Evolutionary conservation across 2,888 invertebrate species (phyloP).

Genomic region (Ecliptopera silaceata): DNA sequence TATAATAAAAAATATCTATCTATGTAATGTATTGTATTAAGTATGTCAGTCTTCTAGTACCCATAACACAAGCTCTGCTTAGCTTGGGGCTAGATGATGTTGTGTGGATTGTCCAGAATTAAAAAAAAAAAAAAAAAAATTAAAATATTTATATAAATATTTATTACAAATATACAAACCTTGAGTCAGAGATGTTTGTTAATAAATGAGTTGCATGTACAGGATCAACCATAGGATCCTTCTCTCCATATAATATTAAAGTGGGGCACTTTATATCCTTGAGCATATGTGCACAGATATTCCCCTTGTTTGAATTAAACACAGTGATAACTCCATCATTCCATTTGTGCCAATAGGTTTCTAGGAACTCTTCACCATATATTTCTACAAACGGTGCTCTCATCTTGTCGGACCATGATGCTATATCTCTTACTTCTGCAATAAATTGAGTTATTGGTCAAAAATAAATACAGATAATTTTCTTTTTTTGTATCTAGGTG

Average conservation of each 20-base stretch:
- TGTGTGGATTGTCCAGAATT: too few relatives aligned
- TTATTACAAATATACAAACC: conserved; percentile 69
- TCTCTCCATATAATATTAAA: conserved; percentile 91
- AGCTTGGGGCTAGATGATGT: too few relatives aligned
- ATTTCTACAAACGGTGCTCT: conserved; percentile 86
- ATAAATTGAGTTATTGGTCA: conserved; percentile 23
- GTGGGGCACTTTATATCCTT: conserved; percentile 88
- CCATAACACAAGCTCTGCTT: too few relatives aligned
- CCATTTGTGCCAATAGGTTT: conserved; percentile 88
- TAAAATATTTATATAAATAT: neutral
- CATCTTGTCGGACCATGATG: conserved; percentile 91
- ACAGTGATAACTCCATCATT: conserved; percentile 84
- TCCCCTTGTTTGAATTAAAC: conserved; percentile 84
- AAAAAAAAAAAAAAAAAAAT: too few relatives aligned
- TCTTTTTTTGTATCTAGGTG: too few relatives aligned
- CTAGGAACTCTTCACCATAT: conserved; percentile 89
- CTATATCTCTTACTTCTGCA: conserved; percentile 87
- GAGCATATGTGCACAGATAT: conserved; percentile 87
- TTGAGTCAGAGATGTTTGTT: conserved; percentile 85
- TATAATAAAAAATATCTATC: too few relatives aligned
- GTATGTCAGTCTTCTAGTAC: too few relatives aligned
- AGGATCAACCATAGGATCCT: conserved; percentile 89
- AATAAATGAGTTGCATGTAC: conserved; percentile 89
- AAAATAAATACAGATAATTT: too few relatives aligned
- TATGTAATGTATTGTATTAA: too few relatives aligned